Percentiles rank a stretch among this genome's conserved stretches.
Evolutionary conservation across 2,113 vertebrate genomes (phyloP).

Genomic region (Catharus minimus): DNA sequence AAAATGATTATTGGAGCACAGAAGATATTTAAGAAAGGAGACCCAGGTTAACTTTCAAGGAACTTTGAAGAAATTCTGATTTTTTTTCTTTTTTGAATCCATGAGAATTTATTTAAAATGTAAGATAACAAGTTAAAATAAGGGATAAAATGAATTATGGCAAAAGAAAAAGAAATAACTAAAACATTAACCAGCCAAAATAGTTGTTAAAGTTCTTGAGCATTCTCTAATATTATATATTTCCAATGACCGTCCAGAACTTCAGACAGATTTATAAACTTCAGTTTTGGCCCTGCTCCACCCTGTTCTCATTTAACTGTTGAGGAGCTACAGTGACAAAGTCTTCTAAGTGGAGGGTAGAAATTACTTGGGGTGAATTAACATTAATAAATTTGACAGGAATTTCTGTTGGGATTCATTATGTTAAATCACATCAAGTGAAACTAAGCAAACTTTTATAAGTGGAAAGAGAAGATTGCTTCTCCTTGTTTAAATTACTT

Average conservation of each 20-base stretch:
- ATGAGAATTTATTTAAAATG: neutral
- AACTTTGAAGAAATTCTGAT: neutral
- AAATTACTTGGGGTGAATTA: neutral
- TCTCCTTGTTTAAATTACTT: neutral
- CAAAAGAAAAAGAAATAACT: neutral
- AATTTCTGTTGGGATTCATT: neutral
- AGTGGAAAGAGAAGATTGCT: neutral
- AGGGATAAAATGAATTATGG: neutral
- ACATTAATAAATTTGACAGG: neutral
- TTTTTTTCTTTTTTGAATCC: neutral
- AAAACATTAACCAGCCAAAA: neutral
- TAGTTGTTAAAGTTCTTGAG: neutral
- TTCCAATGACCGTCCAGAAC: neutral
- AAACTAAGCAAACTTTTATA: neutral
- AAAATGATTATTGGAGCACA: neutral
- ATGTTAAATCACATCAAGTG: neutral
- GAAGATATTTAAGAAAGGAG: neutral
- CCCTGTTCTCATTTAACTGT: neutral
- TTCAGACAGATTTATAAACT: neutral
- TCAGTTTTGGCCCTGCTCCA: neutral
- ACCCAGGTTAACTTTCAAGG: neutral
- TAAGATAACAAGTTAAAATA: neutral
- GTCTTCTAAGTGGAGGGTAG: neutral
- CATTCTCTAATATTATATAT: neutral
- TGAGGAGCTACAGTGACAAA: neutral